phyloP scores from a whole-genome alignment of 2,888 invertebrate species.

The Drosophila robusta region DNA sequence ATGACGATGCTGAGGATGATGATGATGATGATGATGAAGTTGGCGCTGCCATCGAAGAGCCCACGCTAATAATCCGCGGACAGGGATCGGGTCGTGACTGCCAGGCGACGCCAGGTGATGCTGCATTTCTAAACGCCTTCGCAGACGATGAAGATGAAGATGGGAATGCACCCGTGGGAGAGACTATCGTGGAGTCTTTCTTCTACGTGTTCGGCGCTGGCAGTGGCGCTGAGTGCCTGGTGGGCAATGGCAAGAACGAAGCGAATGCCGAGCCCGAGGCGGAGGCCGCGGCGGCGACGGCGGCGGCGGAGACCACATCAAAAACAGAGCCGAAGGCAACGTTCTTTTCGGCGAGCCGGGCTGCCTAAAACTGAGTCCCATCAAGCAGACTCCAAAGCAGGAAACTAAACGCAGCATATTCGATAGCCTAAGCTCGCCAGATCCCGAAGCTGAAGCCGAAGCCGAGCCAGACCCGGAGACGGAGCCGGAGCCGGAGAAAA shows the following conservation, averaged over 20 bases:
- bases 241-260: slow-evolving; percentile 87
- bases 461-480: slow-evolving; percentile 5
- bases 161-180: slow-evolving; percentile 87
- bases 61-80: slow-evolving; percentile 89
- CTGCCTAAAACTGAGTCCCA: slow-evolving; percentile 85
- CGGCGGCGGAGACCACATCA: slow-evolving; percentile 88
- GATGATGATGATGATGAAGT: slow-evolving; percentile 82
- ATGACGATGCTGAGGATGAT: slow-evolving; percentile 74
- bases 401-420: slow-evolving; percentile 70
- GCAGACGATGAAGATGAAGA: slow-evolving; percentile 17
- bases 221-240: slow-evolving; percentile 89
- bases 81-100: slow-evolving; percentile 89
- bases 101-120: slow-evolving; percentile 80
- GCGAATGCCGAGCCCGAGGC: slow-evolving; percentile 15
- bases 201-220: slow-evolving; percentile 89
- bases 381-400: slow-evolving; percentile 68
- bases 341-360: slow-evolving; percentile 86
- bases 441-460: slow-evolving; percentile 9
- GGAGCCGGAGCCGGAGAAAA: slow-evolving; percentile 50
- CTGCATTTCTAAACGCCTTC: slow-evolving; percentile 14
- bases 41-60: slow-evolving; percentile 90
- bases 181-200: slow-evolving; percentile 90
- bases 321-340: slow-evolving; percentile 75
- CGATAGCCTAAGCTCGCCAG: slow-evolving; percentile 41
- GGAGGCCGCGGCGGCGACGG: too few species aligned